Percentiles rank a stretch among this genome's conserved stretches.
Evolutionary conservation across 2,888 invertebrate species (phyloP).

Genomic region (Diaprepes abbreviatus): DNA sequence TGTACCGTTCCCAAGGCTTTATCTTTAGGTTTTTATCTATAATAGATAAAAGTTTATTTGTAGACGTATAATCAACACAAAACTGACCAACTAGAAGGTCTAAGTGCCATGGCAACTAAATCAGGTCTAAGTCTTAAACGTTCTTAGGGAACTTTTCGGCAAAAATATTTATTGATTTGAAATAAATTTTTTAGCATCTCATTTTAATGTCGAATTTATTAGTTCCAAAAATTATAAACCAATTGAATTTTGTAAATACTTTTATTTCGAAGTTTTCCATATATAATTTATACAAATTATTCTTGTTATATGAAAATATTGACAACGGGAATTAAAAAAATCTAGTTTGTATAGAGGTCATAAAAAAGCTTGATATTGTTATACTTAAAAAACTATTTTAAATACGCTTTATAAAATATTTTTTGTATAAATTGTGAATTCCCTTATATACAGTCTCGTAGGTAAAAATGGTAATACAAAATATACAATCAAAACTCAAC

Average conservation of each 20-base stretch:
- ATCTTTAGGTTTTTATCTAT: too few species aligned
- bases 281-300: neutral
- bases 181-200: too few species aligned
- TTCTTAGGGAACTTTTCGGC: too few species aligned
- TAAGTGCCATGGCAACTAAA: too few species aligned
- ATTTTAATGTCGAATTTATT: too few species aligned
- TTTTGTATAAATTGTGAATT: conserved; percentile 7
- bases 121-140: too few species aligned
- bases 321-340: neutral
- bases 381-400: neutral
- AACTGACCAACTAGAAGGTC: too few species aligned
- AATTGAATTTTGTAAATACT: conserved; percentile 31
- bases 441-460: neutral
- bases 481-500: neutral
- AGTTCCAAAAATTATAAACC: too few species aligned
- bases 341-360: neutral
- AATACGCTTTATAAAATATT: neutral
- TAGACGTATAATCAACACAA: too few species aligned
- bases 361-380: neutral
- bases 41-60: too few species aligned
- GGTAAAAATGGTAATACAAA: conserved; percentile 9
- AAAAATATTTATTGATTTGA: too few species aligned
- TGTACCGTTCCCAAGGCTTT: too few species aligned
- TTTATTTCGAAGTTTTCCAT: neutral
- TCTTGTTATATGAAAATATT: neutral